Conservation (phyloP, 1,140 invertebrate species). For the Phenacoccus solenopsis region DNA sequence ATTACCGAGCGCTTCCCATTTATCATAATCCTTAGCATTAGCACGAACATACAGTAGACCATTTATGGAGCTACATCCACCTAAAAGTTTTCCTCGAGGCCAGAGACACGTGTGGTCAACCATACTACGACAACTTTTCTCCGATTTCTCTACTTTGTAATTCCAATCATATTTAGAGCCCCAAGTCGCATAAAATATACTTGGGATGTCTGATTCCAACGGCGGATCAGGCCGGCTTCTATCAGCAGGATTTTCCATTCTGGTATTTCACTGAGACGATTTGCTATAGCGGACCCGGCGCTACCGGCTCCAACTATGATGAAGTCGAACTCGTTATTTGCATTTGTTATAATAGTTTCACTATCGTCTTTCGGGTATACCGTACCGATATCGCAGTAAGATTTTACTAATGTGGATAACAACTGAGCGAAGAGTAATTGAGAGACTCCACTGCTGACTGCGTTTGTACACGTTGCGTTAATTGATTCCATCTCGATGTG, state of each 20-base stretch:
- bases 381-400: too few species aligned
- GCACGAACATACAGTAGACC: constrained; percentile 78
- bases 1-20: constrained; percentile 55
- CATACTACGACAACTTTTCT: constrained; percentile 39
- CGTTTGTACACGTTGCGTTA: too few species aligned
- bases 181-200: constrained; percentile 34
- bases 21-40: constrained; percentile 59
- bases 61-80: constrained; percentile 67
- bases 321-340: constrained; percentile 27
- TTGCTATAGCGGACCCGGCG: constrained; percentile 37
- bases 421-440: too few species aligned
- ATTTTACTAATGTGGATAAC: too few species aligned
- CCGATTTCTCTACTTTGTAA: constrained; percentile 40
- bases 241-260: constrained; percentile 39
- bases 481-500: too few species aligned
- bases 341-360: too few species aligned
- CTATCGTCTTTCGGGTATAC: too few species aligned
- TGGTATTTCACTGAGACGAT: constrained; percentile 23
- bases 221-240: constrained; percentile 52
- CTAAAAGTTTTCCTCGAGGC: constrained; percentile 48
- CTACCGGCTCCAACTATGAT: constrained; percentile 26
- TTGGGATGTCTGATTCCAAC: constrained; percentile 25
- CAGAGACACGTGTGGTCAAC: constrained; percentile 39
- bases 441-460: too few species aligned
- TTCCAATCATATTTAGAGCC: constrained; percentile 49